Evolutionary conservation across 2,113 vertebrate genomes (phyloP).

Genomic region (Spea bombifrons): DNA sequence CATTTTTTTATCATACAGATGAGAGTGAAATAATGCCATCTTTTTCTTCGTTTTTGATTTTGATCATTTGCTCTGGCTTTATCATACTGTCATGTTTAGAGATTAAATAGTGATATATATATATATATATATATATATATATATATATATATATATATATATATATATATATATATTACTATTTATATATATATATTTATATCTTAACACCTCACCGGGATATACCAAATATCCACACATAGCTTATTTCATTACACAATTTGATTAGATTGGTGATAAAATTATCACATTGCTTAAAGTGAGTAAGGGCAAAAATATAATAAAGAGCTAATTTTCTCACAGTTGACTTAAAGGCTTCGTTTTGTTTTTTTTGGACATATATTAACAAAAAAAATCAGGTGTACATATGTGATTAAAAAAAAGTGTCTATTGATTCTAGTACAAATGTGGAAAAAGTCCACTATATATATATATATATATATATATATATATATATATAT

Average conservation of each 20-base stretch:
- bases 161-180: background rate
- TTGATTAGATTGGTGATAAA: too few species aligned
- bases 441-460: background rate
- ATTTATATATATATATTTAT: background rate
- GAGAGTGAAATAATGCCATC: background rate
- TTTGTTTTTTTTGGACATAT: background rate
- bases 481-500: background rate
- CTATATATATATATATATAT: too few species aligned
- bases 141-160: background rate
- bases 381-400: background rate
- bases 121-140: background rate
- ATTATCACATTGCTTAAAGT: background rate
- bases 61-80: background rate
- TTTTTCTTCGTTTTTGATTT: background rate
- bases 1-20: too few species aligned
- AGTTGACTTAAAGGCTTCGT: background rate
- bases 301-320: background rate
- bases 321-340: background rate
- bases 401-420: background rate
- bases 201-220: background rate
- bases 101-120: background rate
- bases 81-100: background rate
- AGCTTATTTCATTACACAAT: background rate
- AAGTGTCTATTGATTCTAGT: background rate
- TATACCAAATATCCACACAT: background rate